Conservation (phyloP, 1,140 invertebrate genomes). For the Gonioctena quinquepunctata region DNA sequence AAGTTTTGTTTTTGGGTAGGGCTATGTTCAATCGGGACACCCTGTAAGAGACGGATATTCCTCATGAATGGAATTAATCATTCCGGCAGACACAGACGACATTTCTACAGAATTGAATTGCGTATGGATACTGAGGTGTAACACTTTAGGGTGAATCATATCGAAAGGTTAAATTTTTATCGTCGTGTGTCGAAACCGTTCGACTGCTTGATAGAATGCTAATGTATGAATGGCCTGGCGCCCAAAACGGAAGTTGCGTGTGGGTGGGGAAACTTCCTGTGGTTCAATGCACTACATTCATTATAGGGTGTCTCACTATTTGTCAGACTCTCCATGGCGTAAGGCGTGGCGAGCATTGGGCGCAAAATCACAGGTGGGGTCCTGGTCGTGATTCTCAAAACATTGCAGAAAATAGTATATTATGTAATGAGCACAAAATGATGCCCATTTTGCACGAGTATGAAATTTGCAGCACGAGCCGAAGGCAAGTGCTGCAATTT, state of each 20-base stretch:
- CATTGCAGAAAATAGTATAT: too few relatives aligned
- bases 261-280: slow-evolving; percentile 2
- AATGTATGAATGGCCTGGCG: neutral
- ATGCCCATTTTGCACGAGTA: too few relatives aligned
- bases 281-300: neutral
- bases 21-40: too few relatives aligned
- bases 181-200: neutral
- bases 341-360: too few relatives aligned
- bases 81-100: neutral
- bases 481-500: too few relatives aligned
- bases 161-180: neutral
- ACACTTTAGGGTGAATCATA: neutral
- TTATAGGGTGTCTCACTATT: neutral
- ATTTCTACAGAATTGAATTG: neutral
- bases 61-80: neutral
- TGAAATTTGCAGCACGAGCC: too few relatives aligned
- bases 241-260: slow-evolving; percentile 2
- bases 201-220: neutral
- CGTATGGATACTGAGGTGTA: neutral
- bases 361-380: too few relatives aligned
- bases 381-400: too few relatives aligned
- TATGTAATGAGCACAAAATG: too few relatives aligned
- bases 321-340: neutral
- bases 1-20: too few relatives aligned
- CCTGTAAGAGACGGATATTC: neutral